Evolutionary conservation across 2,113 vertebrate species (phyloP), one percentile per base, ranked within the genome.

Genomic region (Hyla sarda): DNA sequence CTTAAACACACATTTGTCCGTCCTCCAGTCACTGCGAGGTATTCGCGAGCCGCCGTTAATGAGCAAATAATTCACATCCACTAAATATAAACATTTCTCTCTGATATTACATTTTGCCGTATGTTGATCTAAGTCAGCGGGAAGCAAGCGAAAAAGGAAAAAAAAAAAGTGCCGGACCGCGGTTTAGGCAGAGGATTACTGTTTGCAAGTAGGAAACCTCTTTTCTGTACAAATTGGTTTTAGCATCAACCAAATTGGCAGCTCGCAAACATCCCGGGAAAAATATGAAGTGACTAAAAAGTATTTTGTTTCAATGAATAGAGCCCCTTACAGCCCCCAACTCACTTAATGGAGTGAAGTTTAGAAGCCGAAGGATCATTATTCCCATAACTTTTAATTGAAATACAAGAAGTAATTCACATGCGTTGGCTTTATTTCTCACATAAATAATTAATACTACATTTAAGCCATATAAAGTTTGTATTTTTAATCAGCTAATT

Each of bases 391-490:
- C 81, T 11, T 91, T 92, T 91, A 87, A 81, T 91, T 92, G 90
- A 90, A 89, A 90, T 88, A 92, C 89, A 91, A 88, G 91, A 89
- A 84, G 88, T 91, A 93, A 93, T 93, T 94, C 93, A 93, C 89
- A 81, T 86, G 92, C 89, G 77, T 84, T 89, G 84, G 89, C 89
- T 92, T 92, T 90, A 89, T 92, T 92, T 92, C 90, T 92, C 90
- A 86, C 90, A 93, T 92, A 93, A 92, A 93, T 93, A 94, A 94
- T 94, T 94, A 94, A 93, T 94, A 90, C 89, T 90, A 89, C 91
- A 92, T 93, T 94, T 93, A 93, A 94, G 93, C 88, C 90, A 93
- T 72, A 87, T 91, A 94, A 92, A 91, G 77, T 87, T 87, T 87
- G 85, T 87, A 87, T 87, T 94, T 93, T 93, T 92, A 93, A 94